phyloP scores from a whole-genome alignment of 2,797 vertebrate species.

The Coendou prehensilis region DNA sequence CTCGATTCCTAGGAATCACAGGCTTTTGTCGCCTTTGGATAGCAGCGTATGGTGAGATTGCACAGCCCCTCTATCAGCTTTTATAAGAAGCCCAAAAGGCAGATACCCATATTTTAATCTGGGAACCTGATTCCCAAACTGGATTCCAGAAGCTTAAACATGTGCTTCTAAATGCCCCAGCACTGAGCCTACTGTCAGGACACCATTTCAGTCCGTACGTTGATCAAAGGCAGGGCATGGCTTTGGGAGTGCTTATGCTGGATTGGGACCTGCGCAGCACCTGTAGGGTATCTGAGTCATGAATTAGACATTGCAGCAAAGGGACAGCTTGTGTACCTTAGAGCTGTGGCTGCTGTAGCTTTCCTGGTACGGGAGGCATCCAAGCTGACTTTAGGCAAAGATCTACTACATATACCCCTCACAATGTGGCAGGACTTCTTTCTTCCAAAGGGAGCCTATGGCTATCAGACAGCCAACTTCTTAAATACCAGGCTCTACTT shows the following conservation, averaged over 20 bases:
- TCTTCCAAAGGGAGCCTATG: background rate
- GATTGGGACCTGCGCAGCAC: background rate
- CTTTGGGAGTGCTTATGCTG: background rate
- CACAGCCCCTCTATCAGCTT: background rate
- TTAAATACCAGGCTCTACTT: background rate
- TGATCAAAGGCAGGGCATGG: background rate
- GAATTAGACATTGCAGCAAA: background rate
- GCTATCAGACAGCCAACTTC: background rate
- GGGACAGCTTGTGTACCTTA: background rate
- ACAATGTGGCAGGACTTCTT: background rate
- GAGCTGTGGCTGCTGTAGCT: too few relatives aligned
- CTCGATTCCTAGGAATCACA: background rate
- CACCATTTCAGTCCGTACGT: background rate
- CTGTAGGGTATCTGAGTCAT: background rate
- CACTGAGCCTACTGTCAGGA: background rate
- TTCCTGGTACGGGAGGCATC: background rate
- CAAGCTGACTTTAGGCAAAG: background rate
- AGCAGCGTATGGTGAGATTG: background rate
- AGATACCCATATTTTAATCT: background rate
- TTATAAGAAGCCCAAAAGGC: background rate
- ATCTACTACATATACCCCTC: background rate
- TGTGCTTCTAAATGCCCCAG: background rate
- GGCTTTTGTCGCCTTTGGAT: background rate
- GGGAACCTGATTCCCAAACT: background rate
- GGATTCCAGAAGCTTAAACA: background rate